Percentiles rank a stretch among this genome's conserved stretches.
Conservation (phyloP, 2,797 vertebrate species). For the Lepidocolaptes lacrymiger region DNA sequence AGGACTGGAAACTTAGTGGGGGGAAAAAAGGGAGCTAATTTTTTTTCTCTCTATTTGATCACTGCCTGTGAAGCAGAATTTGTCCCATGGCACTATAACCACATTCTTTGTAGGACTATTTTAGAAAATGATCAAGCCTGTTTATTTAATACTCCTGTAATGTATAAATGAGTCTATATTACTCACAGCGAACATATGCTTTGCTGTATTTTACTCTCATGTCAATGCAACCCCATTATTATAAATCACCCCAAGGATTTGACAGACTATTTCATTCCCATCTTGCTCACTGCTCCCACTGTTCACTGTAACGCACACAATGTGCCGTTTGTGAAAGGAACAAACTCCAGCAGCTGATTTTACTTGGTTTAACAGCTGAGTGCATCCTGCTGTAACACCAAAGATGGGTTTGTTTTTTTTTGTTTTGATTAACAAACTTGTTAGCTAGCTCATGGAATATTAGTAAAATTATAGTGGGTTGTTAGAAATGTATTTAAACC, state of each 20-base stretch:
- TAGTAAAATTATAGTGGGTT: not conserved
- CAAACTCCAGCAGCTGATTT: not conserved
- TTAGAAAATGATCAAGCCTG: not conserved
- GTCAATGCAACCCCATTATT: slow-evolving; percentile 35
- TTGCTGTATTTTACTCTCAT: slow-evolving; percentile 36
- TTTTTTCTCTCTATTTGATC: not conserved
- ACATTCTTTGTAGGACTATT: not conserved
- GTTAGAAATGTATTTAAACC: not conserved
- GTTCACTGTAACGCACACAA: not conserved
- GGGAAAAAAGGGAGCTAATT: not conserved
- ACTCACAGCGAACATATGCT: slow-evolving; percentile 19
- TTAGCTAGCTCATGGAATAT: not conserved
- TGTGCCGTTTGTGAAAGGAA: not conserved
- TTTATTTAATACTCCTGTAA: slow-evolving; percentile 20
- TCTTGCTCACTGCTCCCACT: slow-evolving; percentile 2
- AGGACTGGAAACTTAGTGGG: not conserved
- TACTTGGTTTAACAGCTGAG: not conserved
- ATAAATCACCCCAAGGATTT: not conserved
- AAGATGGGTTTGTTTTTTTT: not conserved
- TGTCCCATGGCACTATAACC: not conserved
- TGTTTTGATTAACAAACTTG: not conserved
- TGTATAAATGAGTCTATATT: slow-evolving; percentile 3
- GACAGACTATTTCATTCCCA: not conserved
- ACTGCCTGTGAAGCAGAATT: not conserved
- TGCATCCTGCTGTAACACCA: not conserved